phyloP scores from a whole-genome alignment of 2,797 vertebrate species.

The Moxostoma hubbsi region DNA sequence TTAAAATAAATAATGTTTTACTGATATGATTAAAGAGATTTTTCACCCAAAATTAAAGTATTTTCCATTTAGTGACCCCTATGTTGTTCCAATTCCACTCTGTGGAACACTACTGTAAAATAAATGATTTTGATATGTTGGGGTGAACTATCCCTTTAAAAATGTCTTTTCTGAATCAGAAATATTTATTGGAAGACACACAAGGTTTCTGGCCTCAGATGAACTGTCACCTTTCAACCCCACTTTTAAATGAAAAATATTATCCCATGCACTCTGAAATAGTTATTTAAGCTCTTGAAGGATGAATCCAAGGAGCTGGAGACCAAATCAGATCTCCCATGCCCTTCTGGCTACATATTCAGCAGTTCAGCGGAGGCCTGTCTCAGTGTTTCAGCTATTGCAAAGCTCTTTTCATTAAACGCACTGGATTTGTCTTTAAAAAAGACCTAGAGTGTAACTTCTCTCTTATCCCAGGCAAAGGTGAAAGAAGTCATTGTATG shows the following conservation, averaged over 20 bases:
- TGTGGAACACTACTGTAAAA: too few species aligned
- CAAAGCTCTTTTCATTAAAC: slow-evolving; percentile 48
- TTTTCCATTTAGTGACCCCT: too few species aligned
- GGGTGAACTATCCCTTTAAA: too few species aligned
- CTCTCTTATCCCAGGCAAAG: slow-evolving; percentile 53
- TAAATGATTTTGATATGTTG: too few species aligned
- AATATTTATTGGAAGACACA: neutral
- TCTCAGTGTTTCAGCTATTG: slow-evolving; percentile 42
- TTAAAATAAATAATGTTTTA: too few species aligned
- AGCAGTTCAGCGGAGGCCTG: slow-evolving; percentile 41
- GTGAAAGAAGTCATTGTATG: slow-evolving; percentile 74
- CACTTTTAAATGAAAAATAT: slow-evolving; percentile 29
- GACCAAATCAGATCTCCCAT: slow-evolving; percentile 35
- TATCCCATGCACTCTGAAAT: slow-evolving; percentile 5
- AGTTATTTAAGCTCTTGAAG: slow-evolving; percentile 16
- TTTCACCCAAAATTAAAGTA: too few species aligned
- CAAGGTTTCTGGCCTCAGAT: too few species aligned
- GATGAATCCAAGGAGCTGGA: neutral
- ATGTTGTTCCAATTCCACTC: too few species aligned
- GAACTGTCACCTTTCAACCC: neutral
- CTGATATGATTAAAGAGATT: too few species aligned
- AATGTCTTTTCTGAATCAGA: neutral
- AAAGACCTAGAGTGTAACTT: slow-evolving; percentile 30
- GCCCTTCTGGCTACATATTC: slow-evolving; percentile 25
- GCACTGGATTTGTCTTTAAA: slow-evolving; percentile 30